Base-by-base conservation (phyloP, 2,113 vertebrate species). In the Etheostoma cragini region DNA sequence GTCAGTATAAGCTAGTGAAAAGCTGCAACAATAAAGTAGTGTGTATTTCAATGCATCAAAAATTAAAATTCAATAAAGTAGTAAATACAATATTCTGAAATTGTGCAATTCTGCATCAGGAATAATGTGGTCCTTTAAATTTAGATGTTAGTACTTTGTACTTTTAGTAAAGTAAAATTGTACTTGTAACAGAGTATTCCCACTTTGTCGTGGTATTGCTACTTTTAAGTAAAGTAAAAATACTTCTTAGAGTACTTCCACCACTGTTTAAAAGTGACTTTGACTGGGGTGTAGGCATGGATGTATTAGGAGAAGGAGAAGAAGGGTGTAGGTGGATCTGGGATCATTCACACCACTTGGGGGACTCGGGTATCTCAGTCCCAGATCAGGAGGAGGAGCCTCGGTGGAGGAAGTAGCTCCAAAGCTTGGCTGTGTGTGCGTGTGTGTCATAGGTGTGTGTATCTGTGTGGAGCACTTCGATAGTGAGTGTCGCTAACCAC, bases 371-470 rank as follows among this genome's bases (percentile, higher is more conserved):
- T 77, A 56, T 85, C 82, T 86, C 85, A 54, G 76, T 56, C 77
- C 87, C 91, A 57, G 85, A 71, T 22, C 64, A 78, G 78, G 85
- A 81, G 92, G 94, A 78, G 94, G 92, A 94, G 94, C 93, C 87
- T 93, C 80, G 68, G 82, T 88, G 88, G 86, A 95, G 95, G 95
- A 95, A 96, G 94, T 94, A 80, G 92, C 84, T 88, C 70, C 88
- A 73, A 77, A 88, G 93, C 87, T 80, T 85, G 87, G 82, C 86
- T 90, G 89, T 78, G 87, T 86, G 72, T 85, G 78, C 82, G 8
- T 62, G 35, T 72, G 54, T 70, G 24, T 85, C 30, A 30, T 30
- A 30, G 30, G 12, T 52, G 64, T 56, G 33, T 73, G 60, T 35
- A 42, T 71, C 69, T 73, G 68, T 57, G 71, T 57, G 74, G 56